Percentiles rank a stretch among this genome's conserved stretches.
These are phyloP conservation scores for Daboia siamensis DNA, from an alignment of 2,113 vertebrate species.

Conservation along the genomic window DNA sequence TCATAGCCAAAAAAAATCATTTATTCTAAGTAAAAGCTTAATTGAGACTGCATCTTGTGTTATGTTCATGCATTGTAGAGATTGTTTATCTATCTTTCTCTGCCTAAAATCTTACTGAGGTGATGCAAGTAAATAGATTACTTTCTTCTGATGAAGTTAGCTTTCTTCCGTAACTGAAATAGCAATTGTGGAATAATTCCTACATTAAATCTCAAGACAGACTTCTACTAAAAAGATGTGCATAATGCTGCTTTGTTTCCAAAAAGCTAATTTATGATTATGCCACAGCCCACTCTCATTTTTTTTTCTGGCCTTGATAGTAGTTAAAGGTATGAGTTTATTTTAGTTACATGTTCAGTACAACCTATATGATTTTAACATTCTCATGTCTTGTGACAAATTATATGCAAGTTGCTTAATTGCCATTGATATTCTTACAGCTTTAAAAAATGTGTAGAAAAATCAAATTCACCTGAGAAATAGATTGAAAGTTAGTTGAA, in stretches of 20 bases:
- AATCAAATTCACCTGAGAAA: constrained; percentile 8
- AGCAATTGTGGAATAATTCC: neutral
- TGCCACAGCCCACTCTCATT: no score
- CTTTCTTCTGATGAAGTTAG: neutral
- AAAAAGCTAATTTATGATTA: neutral
- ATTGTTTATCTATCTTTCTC: neutral
- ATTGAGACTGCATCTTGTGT: neutral
- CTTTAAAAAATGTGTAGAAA: neutral
- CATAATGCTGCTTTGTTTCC: neutral
- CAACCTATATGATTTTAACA: neutral
- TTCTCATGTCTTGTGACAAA: neutral
- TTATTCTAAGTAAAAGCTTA: neutral
- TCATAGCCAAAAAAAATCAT: neutral
- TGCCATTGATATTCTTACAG: neutral
- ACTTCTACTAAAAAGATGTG: neutral
- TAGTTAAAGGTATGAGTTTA: neutral
- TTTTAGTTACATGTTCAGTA: neutral
- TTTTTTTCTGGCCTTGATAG: neutral
- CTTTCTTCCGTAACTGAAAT: neutral
- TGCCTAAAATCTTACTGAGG: neutral
- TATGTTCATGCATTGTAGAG: neutral
- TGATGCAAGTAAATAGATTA: neutral
- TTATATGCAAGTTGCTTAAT: neutral
- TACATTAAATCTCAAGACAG: neutral
- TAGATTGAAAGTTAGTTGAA: constrained; percentile 1